Conservation (phyloP, 2,113 vertebrate genomes). For the Caloenas nicobarica region DNA sequence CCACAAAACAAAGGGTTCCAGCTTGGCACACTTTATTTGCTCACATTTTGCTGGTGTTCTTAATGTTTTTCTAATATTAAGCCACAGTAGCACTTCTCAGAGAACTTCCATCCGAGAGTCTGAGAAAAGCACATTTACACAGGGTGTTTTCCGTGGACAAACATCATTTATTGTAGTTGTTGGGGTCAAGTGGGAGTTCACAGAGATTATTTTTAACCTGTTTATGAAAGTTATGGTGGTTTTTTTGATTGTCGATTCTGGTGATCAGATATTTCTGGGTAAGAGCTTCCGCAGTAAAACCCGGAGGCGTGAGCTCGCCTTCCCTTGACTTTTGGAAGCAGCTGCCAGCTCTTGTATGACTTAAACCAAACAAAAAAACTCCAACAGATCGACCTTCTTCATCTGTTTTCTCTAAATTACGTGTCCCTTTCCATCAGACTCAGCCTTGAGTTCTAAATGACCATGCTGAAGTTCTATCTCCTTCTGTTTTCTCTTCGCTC, state of each 20-base stretch:
- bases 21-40: not conserved
- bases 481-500: not conserved
- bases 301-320: rapidly evolving
- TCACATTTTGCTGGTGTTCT: rapidly evolving
- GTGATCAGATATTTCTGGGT: not conserved
- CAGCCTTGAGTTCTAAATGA: not conserved
- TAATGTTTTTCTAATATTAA: not conserved
- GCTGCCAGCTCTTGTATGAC: not conserved
- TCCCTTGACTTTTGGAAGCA: not conserved
- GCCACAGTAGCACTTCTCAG: not conserved
- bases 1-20: rapidly evolving
- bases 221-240: rapidly evolving
- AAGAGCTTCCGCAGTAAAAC: not conserved
- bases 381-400: not conserved
- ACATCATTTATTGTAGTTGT: rapidly evolving
- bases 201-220: not conserved
- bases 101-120: rapidly evolving
- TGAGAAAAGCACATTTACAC: not conserved
- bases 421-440: not conserved
- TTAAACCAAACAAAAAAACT: not conserved
- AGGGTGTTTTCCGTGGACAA: rapidly evolving
- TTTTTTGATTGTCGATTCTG: not conserved
- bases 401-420: not conserved
- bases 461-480: not conserved
- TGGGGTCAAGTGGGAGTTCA: not conserved